phyloP scores from a whole-genome alignment of 2,113 vertebrate species.

The Elephantulus edwardii region DNA sequence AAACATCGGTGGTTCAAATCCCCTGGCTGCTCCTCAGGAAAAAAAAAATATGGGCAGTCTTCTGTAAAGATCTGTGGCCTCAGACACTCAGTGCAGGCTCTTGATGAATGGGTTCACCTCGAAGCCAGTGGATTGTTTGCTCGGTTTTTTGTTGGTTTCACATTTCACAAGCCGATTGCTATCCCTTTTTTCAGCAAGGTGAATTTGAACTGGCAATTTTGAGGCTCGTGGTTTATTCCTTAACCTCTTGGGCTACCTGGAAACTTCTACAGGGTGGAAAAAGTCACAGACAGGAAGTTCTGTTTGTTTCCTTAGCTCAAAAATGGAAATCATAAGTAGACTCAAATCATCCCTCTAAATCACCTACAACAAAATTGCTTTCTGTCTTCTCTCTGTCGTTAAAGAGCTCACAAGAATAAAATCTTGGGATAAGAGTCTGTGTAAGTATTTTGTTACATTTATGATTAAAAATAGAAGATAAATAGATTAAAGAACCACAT shows the following conservation, averaged over 20 bases:
- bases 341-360: neutral
- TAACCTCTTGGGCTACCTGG: neutral
- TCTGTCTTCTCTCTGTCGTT: neutral
- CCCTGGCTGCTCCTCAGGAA: no score
- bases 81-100: no score
- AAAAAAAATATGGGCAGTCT: no score
- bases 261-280: neutral
- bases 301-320: neutral
- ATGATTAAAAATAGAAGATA: conserved; percentile 26
- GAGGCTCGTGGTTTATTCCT: neutral
- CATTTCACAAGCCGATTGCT: no score
- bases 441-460: neutral
- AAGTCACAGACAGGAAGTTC: neutral
- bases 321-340: neutral
- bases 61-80: no score
- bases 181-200: no score
- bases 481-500: neutral
- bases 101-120: no score
- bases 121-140: no score
- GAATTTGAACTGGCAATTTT: neutral
- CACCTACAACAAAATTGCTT: neutral
- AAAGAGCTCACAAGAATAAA: neutral
- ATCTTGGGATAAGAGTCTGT: neutral
- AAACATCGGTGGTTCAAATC: no score
- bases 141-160: no score